Conservation (phyloP, 2,888 invertebrate species). For the Campoletis raptor region DNA sequence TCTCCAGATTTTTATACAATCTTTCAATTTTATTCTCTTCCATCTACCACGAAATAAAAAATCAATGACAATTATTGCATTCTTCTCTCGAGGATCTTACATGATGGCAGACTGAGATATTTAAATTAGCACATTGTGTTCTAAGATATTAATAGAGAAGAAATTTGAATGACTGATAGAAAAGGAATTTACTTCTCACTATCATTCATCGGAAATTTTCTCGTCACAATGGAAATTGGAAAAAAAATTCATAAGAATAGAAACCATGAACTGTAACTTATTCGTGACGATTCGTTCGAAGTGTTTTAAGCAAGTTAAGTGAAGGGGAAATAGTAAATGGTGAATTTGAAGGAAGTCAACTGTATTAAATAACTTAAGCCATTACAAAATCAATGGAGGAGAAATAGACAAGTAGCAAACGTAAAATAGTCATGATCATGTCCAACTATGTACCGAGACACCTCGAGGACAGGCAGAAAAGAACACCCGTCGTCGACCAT, state of each 20-base stretch:
- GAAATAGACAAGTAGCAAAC: conserved; percentile 40
- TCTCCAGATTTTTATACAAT: neutral
- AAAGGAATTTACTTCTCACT: neutral
- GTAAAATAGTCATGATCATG: conserved; percentile 31
- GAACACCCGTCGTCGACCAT: conserved; percentile 29
- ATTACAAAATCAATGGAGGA: conserved; percentile 11
- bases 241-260: neutral
- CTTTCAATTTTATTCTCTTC: neutral
- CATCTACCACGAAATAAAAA: no score
- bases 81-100: no score
- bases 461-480: conserved; percentile 33
- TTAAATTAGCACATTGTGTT: neutral
- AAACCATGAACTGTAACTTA: neutral
- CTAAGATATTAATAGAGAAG: neutral
- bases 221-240: neutral
- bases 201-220: neutral
- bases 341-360: neutral
- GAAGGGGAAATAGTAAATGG: neutral
- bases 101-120: neutral
- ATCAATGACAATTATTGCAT: no score
- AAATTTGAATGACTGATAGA: neutral
- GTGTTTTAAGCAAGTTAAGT: no score
- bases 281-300: neutral
- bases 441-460: conserved; percentile 20
- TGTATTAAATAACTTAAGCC: neutral